Evolutionary conservation across 2,113 vertebrate species (phyloP), one percentile per base, ranked within the genome.

Genomic region (Anolis sagrei): DNA sequence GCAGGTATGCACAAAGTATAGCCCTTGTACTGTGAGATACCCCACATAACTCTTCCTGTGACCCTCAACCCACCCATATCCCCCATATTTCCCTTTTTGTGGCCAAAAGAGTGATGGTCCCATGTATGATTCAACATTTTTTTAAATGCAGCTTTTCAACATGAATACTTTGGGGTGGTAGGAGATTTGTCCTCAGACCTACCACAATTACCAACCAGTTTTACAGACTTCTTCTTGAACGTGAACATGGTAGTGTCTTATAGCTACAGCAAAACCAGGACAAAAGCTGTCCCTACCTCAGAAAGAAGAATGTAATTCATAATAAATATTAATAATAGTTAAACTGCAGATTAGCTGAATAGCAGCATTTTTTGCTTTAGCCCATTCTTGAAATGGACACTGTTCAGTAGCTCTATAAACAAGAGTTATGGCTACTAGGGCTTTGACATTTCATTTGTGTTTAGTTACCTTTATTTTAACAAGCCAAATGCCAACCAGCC

Each of bases 381-480:
- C 54, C 54, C 54, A 58, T 58, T 58, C 54, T 58, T 58, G 54
- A 58, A 13, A 58, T 6, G 32, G 34, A 21, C 19, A 81, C 1
- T 25, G 62, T 23, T 81, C 86, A 82, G 18, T 75, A 36, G 79
- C 72, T 16, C 0, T 81, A 3, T 44, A 27, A 89, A 86, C 0
- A 29, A 76, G 2, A 13, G 83, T 74, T 16, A 34, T 5, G 61
- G 62, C 13, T 23, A 87, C 18, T 73, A 82, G 58, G 1, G 62
- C 86, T 85, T 87, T 54, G 77, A 1, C 34, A 34, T 48, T 91
- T 79, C 32, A 58, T 80, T 93, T 84, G 54, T 86, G 39, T 64
- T 85, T 90, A 82, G 76, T 78, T 83, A 88, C 21, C 1, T 82
- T 85, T 90, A 2, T 39, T 92, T 51, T 86, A 49, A 85, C 64